phyloP scores from a whole-genome alignment of 2,113 vertebrate genomes.

The Sigmodon hispidus region DNA sequence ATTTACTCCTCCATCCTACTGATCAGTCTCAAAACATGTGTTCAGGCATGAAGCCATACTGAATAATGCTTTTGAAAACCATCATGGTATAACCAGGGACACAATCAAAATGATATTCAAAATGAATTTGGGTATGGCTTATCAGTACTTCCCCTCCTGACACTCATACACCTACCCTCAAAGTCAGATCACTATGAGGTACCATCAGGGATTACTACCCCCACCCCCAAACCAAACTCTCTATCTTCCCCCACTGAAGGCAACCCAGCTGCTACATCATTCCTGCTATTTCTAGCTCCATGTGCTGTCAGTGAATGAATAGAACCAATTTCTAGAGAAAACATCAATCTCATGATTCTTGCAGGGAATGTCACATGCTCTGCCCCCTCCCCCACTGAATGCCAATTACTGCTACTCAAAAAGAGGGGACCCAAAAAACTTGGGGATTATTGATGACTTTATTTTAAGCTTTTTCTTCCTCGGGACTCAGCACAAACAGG shows the following conservation, averaged over 20 bases:
- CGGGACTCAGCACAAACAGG: background rate
- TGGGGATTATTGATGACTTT: background rate
- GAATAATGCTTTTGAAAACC: constrained; percentile 1
- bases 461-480: background rate
- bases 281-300: background rate
- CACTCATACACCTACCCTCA: too few relatives aligned
- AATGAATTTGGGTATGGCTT: background rate
- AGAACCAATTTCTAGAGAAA: background rate
- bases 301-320: background rate
- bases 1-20: background rate
- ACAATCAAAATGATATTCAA: background rate
- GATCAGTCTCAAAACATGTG: background rate
- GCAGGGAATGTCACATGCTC: background rate
- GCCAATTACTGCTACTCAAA: background rate
- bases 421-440: background rate
- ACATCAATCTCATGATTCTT: background rate
- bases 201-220: background rate
- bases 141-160: background rate
- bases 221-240: background rate
- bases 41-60: background rate
- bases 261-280: background rate
- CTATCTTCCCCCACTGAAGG: background rate
- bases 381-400: background rate
- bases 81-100: background rate
- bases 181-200: background rate